A percentile compares a stretch with the other conserved stretches of the same genome.
These are phyloP conservation scores for Falcaria lacertinaria DNA, from an alignment of 2,888 invertebrate species.

Conservation along the genomic window DNA sequence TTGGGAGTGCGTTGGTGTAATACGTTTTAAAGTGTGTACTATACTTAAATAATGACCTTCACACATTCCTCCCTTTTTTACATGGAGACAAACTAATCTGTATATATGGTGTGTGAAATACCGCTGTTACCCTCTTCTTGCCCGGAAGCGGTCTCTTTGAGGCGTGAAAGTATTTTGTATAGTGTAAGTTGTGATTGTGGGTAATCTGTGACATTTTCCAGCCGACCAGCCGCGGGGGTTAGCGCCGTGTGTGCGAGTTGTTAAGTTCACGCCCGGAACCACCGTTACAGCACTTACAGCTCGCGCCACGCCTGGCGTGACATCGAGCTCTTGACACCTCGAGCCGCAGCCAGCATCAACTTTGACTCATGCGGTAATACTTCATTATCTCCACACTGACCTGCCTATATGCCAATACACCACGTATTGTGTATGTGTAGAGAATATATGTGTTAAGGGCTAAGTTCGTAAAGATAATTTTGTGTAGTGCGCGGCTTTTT, in stretches of 20 bases:
- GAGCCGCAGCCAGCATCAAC: constrained; percentile 14
- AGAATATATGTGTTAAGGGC: too few species aligned
- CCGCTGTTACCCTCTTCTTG: too few species aligned
- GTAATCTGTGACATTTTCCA: not conserved
- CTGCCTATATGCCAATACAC: not conserved
- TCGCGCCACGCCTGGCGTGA: constrained; percentile 58
- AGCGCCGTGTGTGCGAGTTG: not conserved
- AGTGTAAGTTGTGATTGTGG: not conserved
- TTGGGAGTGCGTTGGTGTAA: too few species aligned
- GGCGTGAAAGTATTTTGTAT: not conserved
- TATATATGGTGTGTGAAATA: too few species aligned
- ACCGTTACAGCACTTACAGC: constrained; percentile 60
- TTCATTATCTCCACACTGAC: not conserved
- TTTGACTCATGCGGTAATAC: not conserved
- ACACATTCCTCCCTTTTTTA: too few species aligned
- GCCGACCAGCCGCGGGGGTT: not conserved
- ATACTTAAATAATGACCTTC: too few species aligned
- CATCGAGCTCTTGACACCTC: constrained; percentile 47
- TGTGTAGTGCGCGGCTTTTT: too few species aligned
- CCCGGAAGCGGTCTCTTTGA: too few species aligned
- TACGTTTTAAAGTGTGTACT: too few species aligned
- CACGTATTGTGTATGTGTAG: too few species aligned
- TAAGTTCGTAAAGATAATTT: too few species aligned
- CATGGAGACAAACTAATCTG: too few species aligned
- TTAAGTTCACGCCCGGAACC: constrained; percentile 41